phyloP scores from a whole-genome alignment of 2,113 vertebrate genomes.

The Kryptolebias marmoratus region DNA sequence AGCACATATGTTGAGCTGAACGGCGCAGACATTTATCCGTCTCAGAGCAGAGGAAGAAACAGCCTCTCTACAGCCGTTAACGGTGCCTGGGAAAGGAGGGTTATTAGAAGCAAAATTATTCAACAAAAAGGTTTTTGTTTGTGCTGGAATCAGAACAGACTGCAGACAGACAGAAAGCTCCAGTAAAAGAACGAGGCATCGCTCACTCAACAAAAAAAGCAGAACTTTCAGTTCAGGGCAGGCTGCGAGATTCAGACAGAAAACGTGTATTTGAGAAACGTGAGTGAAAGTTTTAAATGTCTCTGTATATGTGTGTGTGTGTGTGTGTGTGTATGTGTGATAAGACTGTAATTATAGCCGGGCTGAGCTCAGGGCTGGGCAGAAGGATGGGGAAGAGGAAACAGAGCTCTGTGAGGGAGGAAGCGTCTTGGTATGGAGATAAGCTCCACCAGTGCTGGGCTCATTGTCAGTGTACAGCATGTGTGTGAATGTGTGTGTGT shows the following conservation, averaged over 20 bases:
- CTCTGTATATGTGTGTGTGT: conserved; percentile 31
- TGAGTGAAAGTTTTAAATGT: conserved; percentile 34
- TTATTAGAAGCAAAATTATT: conserved; percentile 49
- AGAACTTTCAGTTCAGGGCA: conserved; percentile 61
- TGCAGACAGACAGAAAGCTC: conserved; percentile 4
- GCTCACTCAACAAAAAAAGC: conserved; percentile 54
- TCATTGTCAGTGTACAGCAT: conserved; percentile 60
- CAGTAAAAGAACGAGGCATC: conserved; percentile 41
- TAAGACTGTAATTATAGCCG: conserved; percentile 81
- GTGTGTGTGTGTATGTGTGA: conserved; percentile 73
- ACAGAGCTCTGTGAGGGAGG: conserved; percentile 75
- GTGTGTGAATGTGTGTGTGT: conserved; percentile 48
- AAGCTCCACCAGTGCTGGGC: conserved; percentile 72
- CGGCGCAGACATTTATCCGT: conserved; percentile 57
- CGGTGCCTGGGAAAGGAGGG: conserved; percentile 35
- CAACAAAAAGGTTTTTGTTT: conserved; percentile 57
- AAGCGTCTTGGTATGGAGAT: conserved; percentile 79
- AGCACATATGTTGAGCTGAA: conserved; percentile 62
- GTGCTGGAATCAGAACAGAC: conserved; percentile 36
- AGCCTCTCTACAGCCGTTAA: conserved; percentile 25
- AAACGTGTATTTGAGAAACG: conserved; percentile 49
- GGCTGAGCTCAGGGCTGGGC: conserved; percentile 73
- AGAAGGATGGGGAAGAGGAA: conserved; percentile 75
- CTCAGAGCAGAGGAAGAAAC: conserved; percentile 35
- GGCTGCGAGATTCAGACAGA: conserved; percentile 40